These are phyloP conservation scores for Bactericera cockerelli DNA, from an alignment of 1,140 invertebrate genomes.

Conservation along the genomic window DNA sequence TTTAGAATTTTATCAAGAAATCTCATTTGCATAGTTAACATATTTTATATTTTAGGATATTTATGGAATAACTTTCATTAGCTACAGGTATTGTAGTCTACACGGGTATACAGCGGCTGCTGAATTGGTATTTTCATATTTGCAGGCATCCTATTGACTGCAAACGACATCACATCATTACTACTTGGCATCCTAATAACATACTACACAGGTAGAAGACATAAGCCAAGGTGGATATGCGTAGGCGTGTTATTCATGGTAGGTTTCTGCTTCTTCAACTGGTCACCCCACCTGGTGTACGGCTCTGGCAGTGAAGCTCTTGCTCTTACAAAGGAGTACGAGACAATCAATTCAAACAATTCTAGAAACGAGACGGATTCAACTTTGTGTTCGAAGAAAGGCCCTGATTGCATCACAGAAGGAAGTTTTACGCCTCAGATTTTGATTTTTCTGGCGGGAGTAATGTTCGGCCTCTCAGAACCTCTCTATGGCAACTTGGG, in stretches of 20 bases:
- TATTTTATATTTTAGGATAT: too few relatives aligned
- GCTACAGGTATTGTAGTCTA: too few relatives aligned
- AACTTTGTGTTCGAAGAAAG: neutral
- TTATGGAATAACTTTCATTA: too few relatives aligned
- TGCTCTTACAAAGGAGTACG: conserved; percentile 43
- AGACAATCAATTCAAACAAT: conserved; percentile 23
- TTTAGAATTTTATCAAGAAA: too few relatives aligned
- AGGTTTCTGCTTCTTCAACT: conserved; percentile 48
- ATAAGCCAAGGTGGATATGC: conserved; percentile 54
- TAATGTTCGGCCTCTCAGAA: conserved; percentile 38
- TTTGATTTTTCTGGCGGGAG: conserved; percentile 39
- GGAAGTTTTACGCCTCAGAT: conserved; percentile 31
- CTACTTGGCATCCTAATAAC: conserved; percentile 41
- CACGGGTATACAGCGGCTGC: too few relatives aligned
- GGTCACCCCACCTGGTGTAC: conserved; percentile 54
- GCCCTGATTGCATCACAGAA: conserved; percentile 13
- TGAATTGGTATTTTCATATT: too few relatives aligned
- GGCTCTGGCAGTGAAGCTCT: conserved; percentile 51
- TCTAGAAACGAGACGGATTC: neutral
- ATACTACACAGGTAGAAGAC: conserved; percentile 48
- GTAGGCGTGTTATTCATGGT: conserved; percentile 51
- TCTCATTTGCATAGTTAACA: too few relatives aligned
- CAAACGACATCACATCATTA: conserved; percentile 45
- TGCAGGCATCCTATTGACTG: conserved; percentile 55
- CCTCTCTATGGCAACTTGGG: conserved; percentile 45